These are phyloP conservation scores for Tangara arthus DNA, from an alignment of 2,797 vertebrate species.

Conservation along the genomic window DNA sequence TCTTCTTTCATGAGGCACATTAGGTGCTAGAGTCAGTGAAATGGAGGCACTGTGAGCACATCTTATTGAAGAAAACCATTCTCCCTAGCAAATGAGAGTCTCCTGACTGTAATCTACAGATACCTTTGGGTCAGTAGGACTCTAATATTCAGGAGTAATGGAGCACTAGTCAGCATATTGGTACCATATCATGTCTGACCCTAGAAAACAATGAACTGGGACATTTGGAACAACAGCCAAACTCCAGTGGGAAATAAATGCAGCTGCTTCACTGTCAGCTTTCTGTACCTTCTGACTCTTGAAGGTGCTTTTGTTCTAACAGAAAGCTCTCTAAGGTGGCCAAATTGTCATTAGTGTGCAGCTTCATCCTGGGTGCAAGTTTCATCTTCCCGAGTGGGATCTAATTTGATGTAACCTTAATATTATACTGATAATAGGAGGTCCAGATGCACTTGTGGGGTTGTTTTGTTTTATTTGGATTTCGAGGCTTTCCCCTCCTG, in stretches of 20 bases:
- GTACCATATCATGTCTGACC: neutral
- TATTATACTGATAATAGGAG: neutral
- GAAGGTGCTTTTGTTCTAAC: neutral
- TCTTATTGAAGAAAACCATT: neutral
- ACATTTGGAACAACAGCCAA: neutral
- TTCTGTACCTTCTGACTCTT: neutral
- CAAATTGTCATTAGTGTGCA: neutral
- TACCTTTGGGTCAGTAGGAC: neutral
- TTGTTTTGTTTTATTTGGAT: neutral
- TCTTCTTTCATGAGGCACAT: neutral
- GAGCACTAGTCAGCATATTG: neutral
- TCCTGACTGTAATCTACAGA: neutral
- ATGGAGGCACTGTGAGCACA: neutral
- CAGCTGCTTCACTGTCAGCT: neutral
- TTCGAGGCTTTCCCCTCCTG: rapidly evolving
- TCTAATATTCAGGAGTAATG: neutral
- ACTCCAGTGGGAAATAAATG: neutral
- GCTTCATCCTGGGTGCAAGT: neutral
- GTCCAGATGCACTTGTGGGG: neutral
- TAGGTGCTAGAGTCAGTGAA: neutral
- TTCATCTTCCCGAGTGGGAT: neutral
- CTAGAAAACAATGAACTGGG: neutral
- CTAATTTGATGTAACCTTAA: neutral
- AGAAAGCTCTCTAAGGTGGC: neutral
- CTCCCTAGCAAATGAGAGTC: neutral